Evolutionary conservation across 2,113 vertebrate genomes (phyloP), one percentile per base, ranked within the genome.

Genomic region (Ammodytes marinus): DNA sequence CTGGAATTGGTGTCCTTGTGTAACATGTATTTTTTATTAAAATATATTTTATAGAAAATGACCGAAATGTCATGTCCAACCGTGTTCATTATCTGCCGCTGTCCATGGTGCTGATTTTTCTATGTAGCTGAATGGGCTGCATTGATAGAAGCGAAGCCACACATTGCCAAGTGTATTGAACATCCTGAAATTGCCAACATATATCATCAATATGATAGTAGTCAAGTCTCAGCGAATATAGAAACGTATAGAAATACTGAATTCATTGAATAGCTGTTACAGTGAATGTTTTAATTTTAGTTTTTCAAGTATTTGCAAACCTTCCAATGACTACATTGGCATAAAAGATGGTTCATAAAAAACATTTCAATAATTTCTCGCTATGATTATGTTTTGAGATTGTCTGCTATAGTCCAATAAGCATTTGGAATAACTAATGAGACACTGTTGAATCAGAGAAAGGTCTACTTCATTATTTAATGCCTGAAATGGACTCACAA

Each of bases 401-500:
- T 54, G 60, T 76, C 57, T 63, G 52, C 80, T 19, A 71, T 47
- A 46, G 60, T 80, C 86, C 71, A 85, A 84, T 89, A 79, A 71
- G 69, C 74, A 80, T 85, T 89, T 72, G 77, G 75, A 89, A 93
- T 91, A 90, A 91, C 86, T 89, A 66, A 90, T 85, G 83, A 86
- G 59, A 42, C 47, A 45, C 66, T 80, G 84, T 84, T 76, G 68
- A 85, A 57, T 74, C 76, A 3, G 57, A 88, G 63, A 88, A 85
- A 86, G 77, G 69, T 78, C 83, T 87, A 40, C 76, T 94, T 89
- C 90, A 93, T 93, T 92, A 94, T 94, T 93, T 82, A 93, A 82
- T 14, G 43, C 15, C 59, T 90, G 78, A 88, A 94, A 93, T 91
- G 83, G 91, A 91, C 88, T 90, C 69, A 61, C 63, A 74, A 64